Base-by-base conservation (phyloP, 2,113 vertebrate species). In the Aramus guarauna region DNA sequence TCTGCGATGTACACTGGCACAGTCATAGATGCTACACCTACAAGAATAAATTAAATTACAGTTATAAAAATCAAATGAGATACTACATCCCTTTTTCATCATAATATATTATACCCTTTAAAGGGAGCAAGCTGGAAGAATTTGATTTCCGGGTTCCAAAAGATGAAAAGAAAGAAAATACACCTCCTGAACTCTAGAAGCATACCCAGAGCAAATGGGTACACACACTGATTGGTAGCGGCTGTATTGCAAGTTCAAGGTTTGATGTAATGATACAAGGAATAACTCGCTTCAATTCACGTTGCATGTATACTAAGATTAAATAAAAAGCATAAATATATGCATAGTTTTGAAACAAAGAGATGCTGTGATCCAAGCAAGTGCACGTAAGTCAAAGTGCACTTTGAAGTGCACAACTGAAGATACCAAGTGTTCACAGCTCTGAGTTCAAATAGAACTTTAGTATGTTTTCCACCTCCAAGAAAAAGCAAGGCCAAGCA, bases 1-100 rank as follows among this genome's bases (percentile, higher is more conserved):
- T 99, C 99, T 4, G 99, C 99, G 1, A 99, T 99, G 98, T 99
- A 99, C 9, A 99, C 99, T 2, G 99, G 99, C 45, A 99, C 99
- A 0, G 99, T 99, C 99, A 99, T 99, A 21, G 99, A 99, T 39
- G 99, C 98, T 52, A 99, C 95, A 77, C 99, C 99, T 99, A 87
- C 22, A 83, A 72, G 77, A 74, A 85, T 23, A 93, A 92, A 96
- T 76, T 10, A 36, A 71, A 74, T 19, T 60, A 47, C 60, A 59
- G 22, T 43, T 92, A 79, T 12, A 93, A 77, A 77, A 92, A 58
- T 34, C 2, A 0, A 60, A 66, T 77, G 60, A 84, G 47, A 74
- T 8, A 55, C 26, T 52, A 47, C n/a, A 56, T 45, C 4, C 6
- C 32, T 27, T 63, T 81, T 71, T 48, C 13, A 47, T 67, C 27